Evolutionary conservation across 1,140 invertebrate species (phyloP).

Genomic region (Bombus superbus): DNA sequence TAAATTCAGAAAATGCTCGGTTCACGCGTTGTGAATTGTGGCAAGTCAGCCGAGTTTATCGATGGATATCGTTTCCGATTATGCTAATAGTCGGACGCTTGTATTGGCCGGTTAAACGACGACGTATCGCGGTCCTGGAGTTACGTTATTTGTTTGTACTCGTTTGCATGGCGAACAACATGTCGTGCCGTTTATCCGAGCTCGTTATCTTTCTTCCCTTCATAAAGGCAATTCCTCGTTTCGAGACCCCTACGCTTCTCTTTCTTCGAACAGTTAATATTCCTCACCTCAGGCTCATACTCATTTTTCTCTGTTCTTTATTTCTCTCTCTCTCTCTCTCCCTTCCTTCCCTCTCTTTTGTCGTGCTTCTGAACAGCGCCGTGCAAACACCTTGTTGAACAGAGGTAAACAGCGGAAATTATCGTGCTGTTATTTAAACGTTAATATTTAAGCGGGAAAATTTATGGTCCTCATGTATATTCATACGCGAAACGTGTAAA

Average conservation of each 20-base stretch:
- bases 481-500: conserved; percentile 24
- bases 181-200: not conserved
- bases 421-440: conserved; percentile 20
- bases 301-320: not conserved
- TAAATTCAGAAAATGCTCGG: conserved; percentile 41
- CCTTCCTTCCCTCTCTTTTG: not conserved
- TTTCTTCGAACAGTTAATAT: not conserved
- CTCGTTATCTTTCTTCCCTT: conserved; percentile 31
- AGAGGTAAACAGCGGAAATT: conserved; percentile 10
- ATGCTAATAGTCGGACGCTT: conserved; percentile 56
- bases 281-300: not conserved
- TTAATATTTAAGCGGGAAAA: conserved; percentile 14
- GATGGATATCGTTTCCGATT: conserved; percentile 66
- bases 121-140: conserved; percentile 47
- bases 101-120: conserved; percentile 44
- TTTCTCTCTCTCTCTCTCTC: not conserved
- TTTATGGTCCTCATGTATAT: conserved; percentile 47
- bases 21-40: conserved; percentile 27
- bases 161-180: conserved; percentile 55
- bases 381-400: conserved; percentile 6
- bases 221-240: conserved; percentile 39
- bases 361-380: not conserved
- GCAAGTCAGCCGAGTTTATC: conserved; percentile 49
- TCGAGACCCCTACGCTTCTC: not conserved
- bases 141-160: conserved; percentile 58